Base-by-base conservation (phyloP, 2,888 invertebrate species). In the Temnothorax unifasciatus region DNA sequence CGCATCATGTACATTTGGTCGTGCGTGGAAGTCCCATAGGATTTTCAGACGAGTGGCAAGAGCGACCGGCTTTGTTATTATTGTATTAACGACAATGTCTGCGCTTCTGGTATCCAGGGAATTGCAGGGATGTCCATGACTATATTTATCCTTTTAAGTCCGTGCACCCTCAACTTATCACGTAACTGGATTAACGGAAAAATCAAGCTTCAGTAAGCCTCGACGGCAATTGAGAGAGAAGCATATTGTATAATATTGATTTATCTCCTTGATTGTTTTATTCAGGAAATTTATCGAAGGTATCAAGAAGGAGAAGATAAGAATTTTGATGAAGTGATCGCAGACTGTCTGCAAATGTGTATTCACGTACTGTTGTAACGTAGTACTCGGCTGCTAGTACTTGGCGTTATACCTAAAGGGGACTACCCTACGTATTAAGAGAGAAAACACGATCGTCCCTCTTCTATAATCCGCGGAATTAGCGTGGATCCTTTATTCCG, bases 11-110 rank as follows among this genome's bases (percentile, higher is more conserved):
- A 81, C 79, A 75, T 64, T 87, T 85, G 73, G 66, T 89, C 85
- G 85, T 87, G 88, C 88, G 83, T 90, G 77, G 89, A 90, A 90
- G 88, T 87, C 90, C 87, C 69, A 71, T 82, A 85, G 87, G 83
- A 89, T 88, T 87, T 85, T 61, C 81, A 85, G 77, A 68, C 88
- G 64, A 83, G 68, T 54, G 50, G 57, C 50, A 61, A 66, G 64
- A 82, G 76, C 82, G 64, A 41, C 44, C 75, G 69, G 82, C 83
- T 82, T 82, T 86, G 85, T 84, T 87, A 85, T 88, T 87, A 87
- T 89, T 84, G 86, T 83, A 87, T 89, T 90, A 89, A 79, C 73
- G 21, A 34, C 86, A 73, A 69, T 87, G 87, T 89, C 88, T 88
- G 85, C 83, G 69, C 74, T 75, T 82, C 77, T 38, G 64, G 25